Base-by-base conservation (phyloP, 2,888 invertebrate species). In the Epinotia bilunana region DNA sequence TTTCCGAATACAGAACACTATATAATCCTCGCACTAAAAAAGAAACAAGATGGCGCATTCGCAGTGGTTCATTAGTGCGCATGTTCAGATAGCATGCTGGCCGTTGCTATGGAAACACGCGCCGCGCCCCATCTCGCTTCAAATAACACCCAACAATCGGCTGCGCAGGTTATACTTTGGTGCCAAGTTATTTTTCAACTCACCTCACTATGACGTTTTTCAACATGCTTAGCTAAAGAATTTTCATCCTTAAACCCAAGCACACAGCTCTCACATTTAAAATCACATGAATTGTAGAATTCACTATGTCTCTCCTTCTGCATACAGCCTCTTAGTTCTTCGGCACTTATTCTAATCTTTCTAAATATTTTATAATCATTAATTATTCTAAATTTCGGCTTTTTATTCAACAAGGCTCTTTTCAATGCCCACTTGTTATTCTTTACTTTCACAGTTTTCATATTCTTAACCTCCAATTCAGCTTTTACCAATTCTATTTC, bases 351-450 rank as follows among this genome's bases (percentile, higher is more conserved):
- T 12, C 74, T 58, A 4, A 79, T 67, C 76, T 62, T 81, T 68
- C 55, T 83, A 75, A 82, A 84, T 16, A 80, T 61, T 9, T 81
- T 74, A 0, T 65, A 62, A 67, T 80, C 70, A 5, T 79, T 77
- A 11, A 81, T 58, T 3, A 84, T 80, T 81, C 81, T 83, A 58
- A 84, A 87, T 80, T 88, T 88, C 0, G 83, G 83, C 55, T 83
- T 86, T 53, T 83, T 85, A 74, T 86, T 87, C 16, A 80, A 79
- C 18, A 79, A 20, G 0, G 82, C 83, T 16, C 79, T 77, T 76
- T 83, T 81, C 18, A 72, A 75, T 0, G 84, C 84, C 88, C 87
- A 87, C 2, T 81, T 80, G 65, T 81, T 86, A 4, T 20, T 76
- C 28, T 39, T 79, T 23, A 74, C 74, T 64, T 78, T 78, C 16